A percentile compares a stretch with the other conserved stretches of the same genome.
phyloP scores from a whole-genome alignment of 2,888 invertebrate genomes.

The Stenichneumon culpator region DNA sequence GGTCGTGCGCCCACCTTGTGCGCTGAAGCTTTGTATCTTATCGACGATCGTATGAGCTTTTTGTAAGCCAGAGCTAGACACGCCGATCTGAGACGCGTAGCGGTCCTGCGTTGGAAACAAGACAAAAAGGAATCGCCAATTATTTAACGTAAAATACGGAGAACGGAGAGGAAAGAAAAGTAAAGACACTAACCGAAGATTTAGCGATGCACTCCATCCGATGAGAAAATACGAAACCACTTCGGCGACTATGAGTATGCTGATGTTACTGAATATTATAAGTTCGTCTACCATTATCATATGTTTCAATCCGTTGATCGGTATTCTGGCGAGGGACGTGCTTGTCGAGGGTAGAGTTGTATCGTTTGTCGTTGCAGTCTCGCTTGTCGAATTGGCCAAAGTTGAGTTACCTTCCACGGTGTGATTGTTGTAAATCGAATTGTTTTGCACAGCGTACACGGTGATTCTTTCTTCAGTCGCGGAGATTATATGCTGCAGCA shows the following conservation, averaged over 20 bases:
- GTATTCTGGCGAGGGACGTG: slow-evolving; percentile 5
- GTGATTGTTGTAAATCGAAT: slow-evolving; percentile 23
- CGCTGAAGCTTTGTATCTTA: slow-evolving; percentile 74
- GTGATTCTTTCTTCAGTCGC: slow-evolving; percentile 70
- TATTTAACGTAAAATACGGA: background rate
- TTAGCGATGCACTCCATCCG: slow-evolving; percentile 76
- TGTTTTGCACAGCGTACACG: slow-evolving; percentile 49
- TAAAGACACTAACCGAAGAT: slow-evolving; percentile 73
- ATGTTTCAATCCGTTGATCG: slow-evolving; percentile 53
- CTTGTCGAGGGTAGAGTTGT: slow-evolving; percentile 35
- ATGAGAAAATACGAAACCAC: slow-evolving; percentile 74
- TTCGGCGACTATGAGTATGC: slow-evolving; percentile 72
- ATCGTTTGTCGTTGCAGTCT: slow-evolving; percentile 15
- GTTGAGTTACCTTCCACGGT: slow-evolving; percentile 41
- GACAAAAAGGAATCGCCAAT: slow-evolving; percentile 22
- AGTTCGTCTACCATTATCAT: slow-evolving; percentile 73
- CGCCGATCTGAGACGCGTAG: slow-evolving; percentile 79
- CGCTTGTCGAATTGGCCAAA: slow-evolving; percentile 20
- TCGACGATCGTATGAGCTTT: slow-evolving; percentile 78
- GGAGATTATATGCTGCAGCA: slow-evolving; percentile 69
- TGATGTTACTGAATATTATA: slow-evolving; percentile 72
- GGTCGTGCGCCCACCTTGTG: slow-evolving; percentile 72
- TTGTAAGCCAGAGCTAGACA: slow-evolving; percentile 81
- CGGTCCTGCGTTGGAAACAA: slow-evolving; percentile 76
- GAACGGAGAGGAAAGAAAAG: background rate